A percentile compares a stretch with the other conserved stretches of the same genome.
Conservation (phyloP, 2,888 invertebrate genomes). For the Chalcis sispes region DNA sequence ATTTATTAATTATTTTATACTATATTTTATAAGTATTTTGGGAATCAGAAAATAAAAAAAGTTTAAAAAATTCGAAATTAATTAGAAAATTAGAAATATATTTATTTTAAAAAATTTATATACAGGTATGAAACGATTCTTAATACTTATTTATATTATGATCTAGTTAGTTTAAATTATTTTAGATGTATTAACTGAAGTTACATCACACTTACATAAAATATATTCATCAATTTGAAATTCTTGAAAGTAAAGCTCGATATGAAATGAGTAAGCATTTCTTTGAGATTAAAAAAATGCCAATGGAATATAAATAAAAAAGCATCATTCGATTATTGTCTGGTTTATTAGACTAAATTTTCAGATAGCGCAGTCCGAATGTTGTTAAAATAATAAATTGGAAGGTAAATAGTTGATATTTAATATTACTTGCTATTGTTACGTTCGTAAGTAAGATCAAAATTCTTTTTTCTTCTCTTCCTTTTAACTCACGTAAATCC, state of each 20-base stretch:
- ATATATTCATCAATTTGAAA: slow-evolving; percentile 42
- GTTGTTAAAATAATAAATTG: slow-evolving; percentile 33
- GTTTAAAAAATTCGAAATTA: too few relatives aligned
- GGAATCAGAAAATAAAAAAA: too few relatives aligned
- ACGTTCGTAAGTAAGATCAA: too few relatives aligned
- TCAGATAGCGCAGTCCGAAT: slow-evolving; percentile 43
- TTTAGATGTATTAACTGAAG: too few relatives aligned
- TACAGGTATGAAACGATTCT: background rate
- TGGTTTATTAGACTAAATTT: background rate
- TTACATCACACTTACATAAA: slow-evolving; percentile 29
- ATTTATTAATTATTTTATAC: too few relatives aligned
- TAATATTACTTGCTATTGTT: slow-evolving; percentile 4
- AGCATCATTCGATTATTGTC: background rate
- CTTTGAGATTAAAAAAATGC: slow-evolving; percentile 7
- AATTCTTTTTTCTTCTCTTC: background rate
- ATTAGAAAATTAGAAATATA: too few relatives aligned
- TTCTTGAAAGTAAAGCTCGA: slow-evolving; percentile 9
- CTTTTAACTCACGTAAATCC: too few relatives aligned
- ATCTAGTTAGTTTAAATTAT: slow-evolving; percentile 35
- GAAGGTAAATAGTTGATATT: slow-evolving; percentile 25
- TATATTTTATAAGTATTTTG: too few relatives aligned
- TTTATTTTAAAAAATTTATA: too few relatives aligned
- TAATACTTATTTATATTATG: background rate
- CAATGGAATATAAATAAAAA: slow-evolving; percentile 9
- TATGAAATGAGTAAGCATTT: slow-evolving; percentile 36